Evolutionary conservation across 2,888 invertebrate genomes (phyloP), one percentile per base, ranked within the genome.

Genomic region (Apamea crenata): DNA sequence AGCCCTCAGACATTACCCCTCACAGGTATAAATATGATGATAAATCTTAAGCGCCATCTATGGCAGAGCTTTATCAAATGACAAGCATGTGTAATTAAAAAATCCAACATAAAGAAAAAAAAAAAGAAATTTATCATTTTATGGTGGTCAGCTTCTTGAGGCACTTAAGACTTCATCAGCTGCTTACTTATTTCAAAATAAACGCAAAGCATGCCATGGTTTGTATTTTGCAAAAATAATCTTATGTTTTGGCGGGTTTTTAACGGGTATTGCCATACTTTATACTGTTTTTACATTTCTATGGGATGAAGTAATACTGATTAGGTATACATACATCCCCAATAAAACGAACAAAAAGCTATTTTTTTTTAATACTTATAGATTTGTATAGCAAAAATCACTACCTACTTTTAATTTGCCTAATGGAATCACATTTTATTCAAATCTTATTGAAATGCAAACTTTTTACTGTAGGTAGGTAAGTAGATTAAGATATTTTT

Each of bases 1-100:
- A 80, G 71, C 68, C 73, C 75, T 81, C 77, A 81, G 65, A 78
- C 66, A 77, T 84, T 81, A 75, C 74, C 73, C 81, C 74, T 70
- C 78, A 81, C 18, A 56, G 18, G n/a, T 71, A 79, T 63, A 77
- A 59, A 71, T 69, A 78, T 78, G 47, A 75, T 53, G 69, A 74
- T 70, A 32, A 56, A 84, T 84, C 47, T 71, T 74, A 79, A 82
- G 44, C 61, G 50, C 47, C 66, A 8, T 66, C 44, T 61, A 69
- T 29, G 25, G 36, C 16, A 44, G 12, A 16, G 32, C 32, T 66
- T 18, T 61, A 36, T 8, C 8, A 14, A 56, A 50, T n/a, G 21
- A 44, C 25, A 8, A 40, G n/a, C 25, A 21, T 56, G 56, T 16
- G n/a, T 25, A 25, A 16, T 8, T 8, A 16, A 32, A 3, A 69